Conservation (phyloP, 2,797 vertebrate genomes). For the Pantherophis alleghaniensis region DNA sequence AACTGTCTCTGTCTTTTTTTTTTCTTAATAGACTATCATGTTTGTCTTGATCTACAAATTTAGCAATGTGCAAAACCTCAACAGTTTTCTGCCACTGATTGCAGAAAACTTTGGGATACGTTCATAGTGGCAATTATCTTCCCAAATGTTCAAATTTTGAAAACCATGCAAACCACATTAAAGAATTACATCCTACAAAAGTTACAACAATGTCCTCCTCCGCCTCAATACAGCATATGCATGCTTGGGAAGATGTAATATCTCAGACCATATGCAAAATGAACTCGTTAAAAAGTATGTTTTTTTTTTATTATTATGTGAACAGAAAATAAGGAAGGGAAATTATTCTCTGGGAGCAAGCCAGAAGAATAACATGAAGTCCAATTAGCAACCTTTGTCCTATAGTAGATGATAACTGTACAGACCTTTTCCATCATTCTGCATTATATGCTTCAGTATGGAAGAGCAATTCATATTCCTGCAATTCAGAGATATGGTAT, state of each 20-base stretch:
- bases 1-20: background rate
- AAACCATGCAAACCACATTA: background rate
- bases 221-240: background rate
- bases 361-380: background rate
- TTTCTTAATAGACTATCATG: background rate
- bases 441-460: too few relatives aligned
- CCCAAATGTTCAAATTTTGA: background rate
- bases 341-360: background rate
- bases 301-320: background rate
- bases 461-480: background rate
- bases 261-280: background rate
- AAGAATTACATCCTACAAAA: background rate
- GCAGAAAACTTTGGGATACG: background rate
- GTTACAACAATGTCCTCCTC: background rate
- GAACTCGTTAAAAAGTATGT: background rate
- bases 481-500: background rate
- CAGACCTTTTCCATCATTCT: background rate
- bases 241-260: background rate
- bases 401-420: background rate
- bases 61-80: background rate
- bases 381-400: background rate
- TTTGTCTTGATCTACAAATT: background rate
- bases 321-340: background rate
- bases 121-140: background rate
- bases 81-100: background rate